Percentiles rank a stretch among this genome's conserved stretches.
Evolutionary conservation across 2,888 invertebrate genomes (phyloP).

Genomic region (Polymixis flavicincta): DNA sequence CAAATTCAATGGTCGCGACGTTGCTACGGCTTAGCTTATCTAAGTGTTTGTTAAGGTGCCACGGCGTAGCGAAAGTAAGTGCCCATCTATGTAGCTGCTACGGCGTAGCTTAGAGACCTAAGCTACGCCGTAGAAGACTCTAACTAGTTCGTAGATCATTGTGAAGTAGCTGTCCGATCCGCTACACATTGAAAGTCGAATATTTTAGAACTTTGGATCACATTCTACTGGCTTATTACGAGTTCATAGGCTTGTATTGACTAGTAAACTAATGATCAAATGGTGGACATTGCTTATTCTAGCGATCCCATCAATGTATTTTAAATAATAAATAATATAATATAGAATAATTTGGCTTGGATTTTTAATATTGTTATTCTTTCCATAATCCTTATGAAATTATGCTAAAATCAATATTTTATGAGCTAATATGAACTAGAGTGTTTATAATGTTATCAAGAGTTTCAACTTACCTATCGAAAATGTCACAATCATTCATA

Average conservation of each 20-base stretch:
- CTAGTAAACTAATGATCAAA: background rate
- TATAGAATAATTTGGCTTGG: no score
- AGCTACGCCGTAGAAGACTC: no score
- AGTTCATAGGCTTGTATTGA: background rate
- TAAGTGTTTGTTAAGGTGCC: no score
- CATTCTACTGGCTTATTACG: background rate
- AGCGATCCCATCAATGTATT: background rate
- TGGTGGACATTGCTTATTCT: no score
- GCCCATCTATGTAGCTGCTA: background rate
- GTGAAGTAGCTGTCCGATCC: background rate
- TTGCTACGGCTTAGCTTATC: background rate
- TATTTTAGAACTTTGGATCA: background rate
- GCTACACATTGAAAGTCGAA: no score
- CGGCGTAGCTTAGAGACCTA: background rate
- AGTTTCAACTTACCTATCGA: constrained; percentile 3
- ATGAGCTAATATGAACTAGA: no score
- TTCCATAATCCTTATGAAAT: no score
- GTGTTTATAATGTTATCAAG: background rate
- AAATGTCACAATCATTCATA: constrained; percentile 34
- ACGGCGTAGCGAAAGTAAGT: no score
- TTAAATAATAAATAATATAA: no score
- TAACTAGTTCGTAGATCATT: background rate
- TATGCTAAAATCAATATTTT: background rate
- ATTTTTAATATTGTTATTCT: background rate
- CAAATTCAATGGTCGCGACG: background rate